Percentiles rank a stretch among this genome's conserved stretches.
Evolutionary conservation across 2,888 invertebrate genomes (phyloP).

Genomic region (Gastrophysa polygoni): DNA sequence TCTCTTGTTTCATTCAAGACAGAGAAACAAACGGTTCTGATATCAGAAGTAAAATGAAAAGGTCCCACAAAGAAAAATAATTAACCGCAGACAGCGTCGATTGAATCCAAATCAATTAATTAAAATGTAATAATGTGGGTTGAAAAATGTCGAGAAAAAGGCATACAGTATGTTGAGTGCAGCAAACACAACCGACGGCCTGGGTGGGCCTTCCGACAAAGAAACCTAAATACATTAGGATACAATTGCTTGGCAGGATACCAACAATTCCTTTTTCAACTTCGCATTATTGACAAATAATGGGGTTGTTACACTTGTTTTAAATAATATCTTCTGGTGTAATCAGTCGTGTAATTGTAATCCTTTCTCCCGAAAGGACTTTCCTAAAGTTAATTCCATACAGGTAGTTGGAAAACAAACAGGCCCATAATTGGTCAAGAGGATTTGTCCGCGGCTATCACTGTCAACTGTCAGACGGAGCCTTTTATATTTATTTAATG

Average conservation of each 20-base stretch:
- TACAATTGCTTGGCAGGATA: constrained; percentile 53
- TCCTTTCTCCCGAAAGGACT: constrained; percentile 42
- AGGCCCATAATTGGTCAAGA: constrained; percentile 29
- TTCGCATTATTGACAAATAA: constrained; percentile 51
- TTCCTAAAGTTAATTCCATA: constrained; percentile 42
- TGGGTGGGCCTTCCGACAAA: constrained; percentile 55
- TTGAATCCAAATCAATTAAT: constrained; percentile 23
- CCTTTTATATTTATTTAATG: constrained; percentile 31
- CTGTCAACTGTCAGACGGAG: constrained; percentile 19
- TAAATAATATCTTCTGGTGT: constrained; percentile 47
- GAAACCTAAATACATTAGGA: constrained; percentile 55
- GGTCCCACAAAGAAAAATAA: constrained; percentile 17
- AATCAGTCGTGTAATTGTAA: constrained; percentile 52
- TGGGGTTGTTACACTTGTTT: constrained; percentile 53
- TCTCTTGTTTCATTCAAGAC: too few species aligned
- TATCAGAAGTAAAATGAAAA: not conserved
- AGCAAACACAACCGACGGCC: constrained; percentile 35
- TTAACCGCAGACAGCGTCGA: constrained; percentile 19
- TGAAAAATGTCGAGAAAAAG: constrained; percentile 25
- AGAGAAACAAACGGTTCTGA: not conserved
- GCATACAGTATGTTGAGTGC: constrained; percentile 29
- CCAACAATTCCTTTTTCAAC: constrained; percentile 46
- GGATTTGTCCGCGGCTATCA: constrained; percentile 25
- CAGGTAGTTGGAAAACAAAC: constrained; percentile 43
- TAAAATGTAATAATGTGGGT: constrained; percentile 17